Evolutionary conservation across 2,113 vertebrate genomes (phyloP), one percentile per base, ranked within the genome.

Genomic region (Variabilichromis moorii): DNA sequence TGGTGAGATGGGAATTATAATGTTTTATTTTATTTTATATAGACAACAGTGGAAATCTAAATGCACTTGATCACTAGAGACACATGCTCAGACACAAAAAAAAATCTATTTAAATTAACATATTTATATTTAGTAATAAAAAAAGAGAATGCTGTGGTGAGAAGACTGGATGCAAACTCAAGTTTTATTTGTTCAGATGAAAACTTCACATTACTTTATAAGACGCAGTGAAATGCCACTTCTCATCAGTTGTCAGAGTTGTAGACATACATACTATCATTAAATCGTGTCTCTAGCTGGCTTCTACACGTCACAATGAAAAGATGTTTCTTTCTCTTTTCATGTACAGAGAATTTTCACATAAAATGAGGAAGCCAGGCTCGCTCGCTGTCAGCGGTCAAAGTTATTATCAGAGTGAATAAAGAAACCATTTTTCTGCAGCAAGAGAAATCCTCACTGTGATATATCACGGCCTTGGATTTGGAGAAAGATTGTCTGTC

Each of bases 321-420:
- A 86, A 86, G 17, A 85, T 6, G 37, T 85, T 89, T 63, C 51
- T 81, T 42, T 71, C 55, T 40, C 3, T 90, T 89, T 71, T 89
- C 85, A 80, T 53, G 80, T 81, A 85, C 31, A 80, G 5, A 90
- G 63, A 61, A 83, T 80, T 85, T 89, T 85, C 89, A 80, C 63
- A 53, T 57, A 85, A 80, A 87, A 80, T 51, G 83, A 81, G 80
- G 55, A 78, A 88, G 79, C 61, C 81, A 37, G 61, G 42, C 83
- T 85, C 28, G 26, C 85, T 91, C 6, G 1, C 89, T 93, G 89
- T 90, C 88, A 92, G 63, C n/a, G 66, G 85, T 90, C 90, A 90
- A 89, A 89, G 84, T 88, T 90, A 92, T 91, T 89, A 92, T 94
- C 88, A 45, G 84, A 82, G 84, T 86, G 86, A 90, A 91, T 84